A percentile compares a stretch with the other conserved stretches of the same genome.
Evolutionary conservation across 2,113 vertebrate species (phyloP).

Genomic region (Boulengeromyrus knoepffleri): DNA sequence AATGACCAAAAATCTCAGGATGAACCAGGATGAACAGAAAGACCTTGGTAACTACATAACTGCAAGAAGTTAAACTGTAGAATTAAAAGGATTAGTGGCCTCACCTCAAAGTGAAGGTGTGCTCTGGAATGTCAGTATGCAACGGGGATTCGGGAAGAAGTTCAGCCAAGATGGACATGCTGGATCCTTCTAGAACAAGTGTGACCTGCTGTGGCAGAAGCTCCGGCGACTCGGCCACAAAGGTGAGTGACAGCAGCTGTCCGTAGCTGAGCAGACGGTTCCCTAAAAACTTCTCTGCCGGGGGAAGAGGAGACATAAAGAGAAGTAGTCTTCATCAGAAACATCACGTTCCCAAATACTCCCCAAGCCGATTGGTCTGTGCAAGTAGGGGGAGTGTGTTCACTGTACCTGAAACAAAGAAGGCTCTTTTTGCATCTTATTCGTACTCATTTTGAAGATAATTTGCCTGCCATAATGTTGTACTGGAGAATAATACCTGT

Average conservation of each 20-base stretch:
- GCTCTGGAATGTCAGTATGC: not conserved
- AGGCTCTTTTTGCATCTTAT: not conserved
- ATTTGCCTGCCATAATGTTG: not conserved
- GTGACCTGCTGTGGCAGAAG: conserved; percentile 42
- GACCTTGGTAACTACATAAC: not conserved
- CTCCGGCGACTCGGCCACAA: conserved; percentile 46
- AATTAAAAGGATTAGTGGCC: not conserved
- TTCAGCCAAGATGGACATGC: conserved; percentile 49
- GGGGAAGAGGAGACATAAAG: conserved; percentile 14
- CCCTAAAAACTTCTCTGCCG: conserved; percentile 74
- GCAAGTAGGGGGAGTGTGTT: not conserved
- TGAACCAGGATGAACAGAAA: not conserved
- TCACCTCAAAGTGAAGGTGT: not conserved
- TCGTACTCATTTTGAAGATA: not conserved
- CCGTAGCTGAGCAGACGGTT: conserved; percentile 73
- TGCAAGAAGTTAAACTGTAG: not conserved
- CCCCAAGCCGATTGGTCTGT: not conserved
- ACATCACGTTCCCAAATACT: not conserved
- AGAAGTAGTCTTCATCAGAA: conserved; percentile 8
- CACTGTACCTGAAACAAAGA: not conserved
- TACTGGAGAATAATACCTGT: not conserved
- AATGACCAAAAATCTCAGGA: not conserved
- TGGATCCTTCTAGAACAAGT: conserved; percentile 69
- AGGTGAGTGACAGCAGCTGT: conserved; percentile 68
- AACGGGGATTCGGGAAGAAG: conserved; percentile 23